A percentile compares a stretch with the other conserved stretches of the same genome.
These are phyloP conservation scores for Vanacampus margaritifer DNA, from an alignment of 2,113 vertebrate species.

Conservation along the genomic window DNA sequence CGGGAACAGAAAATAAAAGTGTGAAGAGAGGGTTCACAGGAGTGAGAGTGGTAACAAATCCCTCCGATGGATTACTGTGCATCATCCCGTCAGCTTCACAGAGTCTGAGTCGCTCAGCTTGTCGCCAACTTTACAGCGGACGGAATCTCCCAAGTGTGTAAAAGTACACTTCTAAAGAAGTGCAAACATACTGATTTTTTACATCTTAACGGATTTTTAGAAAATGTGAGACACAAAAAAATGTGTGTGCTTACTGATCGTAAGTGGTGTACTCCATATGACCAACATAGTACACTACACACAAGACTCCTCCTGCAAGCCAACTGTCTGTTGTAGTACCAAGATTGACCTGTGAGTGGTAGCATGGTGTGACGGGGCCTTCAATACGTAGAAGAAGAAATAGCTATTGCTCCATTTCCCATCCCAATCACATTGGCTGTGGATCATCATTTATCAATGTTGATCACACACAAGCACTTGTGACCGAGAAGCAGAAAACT, in stretches of 20 bases:
- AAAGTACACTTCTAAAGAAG: not conserved
- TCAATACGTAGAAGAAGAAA: too few species aligned
- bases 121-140: not conserved
- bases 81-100: conserved; percentile 6
- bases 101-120: not conserved
- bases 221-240: not conserved
- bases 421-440: too few species aligned
- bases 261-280: not conserved
- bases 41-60: conserved; percentile 10
- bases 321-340: too few species aligned
- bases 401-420: too few species aligned
- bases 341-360: too few species aligned
- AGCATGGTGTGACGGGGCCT: too few species aligned
- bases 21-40: conserved; percentile 2
- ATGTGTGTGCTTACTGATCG: not conserved
- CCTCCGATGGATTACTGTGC: conserved; percentile 1
- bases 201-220: not conserved
- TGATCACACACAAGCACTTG: too few species aligned
- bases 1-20: conserved; percentile 32
- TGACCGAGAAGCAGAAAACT: too few species aligned
- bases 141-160: too few species aligned
- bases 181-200: not conserved
- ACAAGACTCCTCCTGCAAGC: too few species aligned
- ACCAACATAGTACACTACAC: too few species aligned
- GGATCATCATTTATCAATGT: too few species aligned